Base-by-base conservation (phyloP, 2,797 vertebrate species). In the Alosa sapidissima region DNA sequence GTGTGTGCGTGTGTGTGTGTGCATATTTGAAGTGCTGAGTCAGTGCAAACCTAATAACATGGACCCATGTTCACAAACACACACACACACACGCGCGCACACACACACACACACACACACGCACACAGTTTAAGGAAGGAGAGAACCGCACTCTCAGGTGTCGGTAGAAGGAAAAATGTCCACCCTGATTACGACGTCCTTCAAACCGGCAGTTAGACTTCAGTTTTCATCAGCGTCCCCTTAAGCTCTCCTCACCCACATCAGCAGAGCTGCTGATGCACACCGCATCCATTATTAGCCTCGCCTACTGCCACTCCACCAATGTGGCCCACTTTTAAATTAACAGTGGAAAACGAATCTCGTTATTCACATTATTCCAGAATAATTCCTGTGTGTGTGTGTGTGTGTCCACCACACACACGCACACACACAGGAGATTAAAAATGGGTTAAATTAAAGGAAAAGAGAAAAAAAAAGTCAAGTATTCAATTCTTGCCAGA, bases 151-250 rank as follows among this genome's bases (percentile, higher is more conserved):
- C 28, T 84, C 62, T 84, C 82, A 82, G 49, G 87, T 82, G 83
- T 84, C 75, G 60, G 87, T 81, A 60, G 87, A 87, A 88, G 89
- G 48, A 81, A 85, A 87, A 87, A 83, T 88, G 91, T 91, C 91
- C 88, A 86, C 81, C 88, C 87, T 68, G 89, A 90, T 90, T 89
- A 87, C 60, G 85, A 83, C 82, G 85, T 87, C 49, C 33, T 54
- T 78, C 72, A 78, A 47, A 78, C 72, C 72, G 11, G 72, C 16
- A 41, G 36, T 75, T 41, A 75, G 5, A 41, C 68, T 75, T 41
- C 68, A 75, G 33, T 41, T 75, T 41, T 75, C 68, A 75, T 75
- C 68, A 75, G 68, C 62, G 24, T 19, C 28, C n/a, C 28, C 19
- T 45, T 21, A 47, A 47, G 21, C 72, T 47, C 36, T n/a, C 72